These are phyloP conservation scores for Pecten maximus DNA, from an alignment of 2,888 invertebrate species.

Conservation along the genomic window DNA sequence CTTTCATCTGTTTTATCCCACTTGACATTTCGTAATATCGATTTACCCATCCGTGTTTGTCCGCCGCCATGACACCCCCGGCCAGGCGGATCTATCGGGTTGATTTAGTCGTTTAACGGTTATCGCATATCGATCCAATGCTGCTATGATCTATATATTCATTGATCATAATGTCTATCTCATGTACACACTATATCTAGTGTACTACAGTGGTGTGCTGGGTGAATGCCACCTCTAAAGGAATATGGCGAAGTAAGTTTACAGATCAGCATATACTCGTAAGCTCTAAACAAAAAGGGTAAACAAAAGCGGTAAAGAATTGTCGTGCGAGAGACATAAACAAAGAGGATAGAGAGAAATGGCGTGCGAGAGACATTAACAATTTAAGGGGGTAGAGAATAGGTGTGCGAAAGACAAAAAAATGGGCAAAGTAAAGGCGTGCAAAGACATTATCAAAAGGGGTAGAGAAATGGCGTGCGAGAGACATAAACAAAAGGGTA, in stretches of 20 bases:
- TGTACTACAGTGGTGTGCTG: neutral
- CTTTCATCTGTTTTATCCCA: constrained; percentile 25
- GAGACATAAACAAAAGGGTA: too few relatives aligned
- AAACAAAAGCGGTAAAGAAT: too few relatives aligned
- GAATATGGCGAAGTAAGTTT: neutral
- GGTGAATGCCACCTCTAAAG: neutral
- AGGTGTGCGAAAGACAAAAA: too few relatives aligned
- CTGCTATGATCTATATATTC: neutral
- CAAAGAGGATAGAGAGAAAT: too few relatives aligned
- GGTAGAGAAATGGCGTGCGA: too few relatives aligned
- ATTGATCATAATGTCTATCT: neutral
- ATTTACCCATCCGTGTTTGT: constrained; percentile 35
- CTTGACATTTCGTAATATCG: constrained; percentile 24
- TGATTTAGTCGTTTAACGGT: constrained; percentile 29
- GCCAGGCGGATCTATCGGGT: neutral
- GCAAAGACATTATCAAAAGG: too few relatives aligned
- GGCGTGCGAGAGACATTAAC: too few relatives aligned
- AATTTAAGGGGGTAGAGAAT: too few relatives aligned
- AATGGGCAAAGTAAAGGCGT: too few relatives aligned
- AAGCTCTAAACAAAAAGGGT: too few relatives aligned
- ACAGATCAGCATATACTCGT: too few relatives aligned
- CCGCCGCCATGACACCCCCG: constrained; percentile 33
- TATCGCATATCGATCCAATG: neutral
- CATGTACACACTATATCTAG: neutral
- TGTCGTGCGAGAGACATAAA: too few relatives aligned